Conservation (phyloP, 2,888 invertebrate genomes). For the Polymixis flavicincta region DNA sequence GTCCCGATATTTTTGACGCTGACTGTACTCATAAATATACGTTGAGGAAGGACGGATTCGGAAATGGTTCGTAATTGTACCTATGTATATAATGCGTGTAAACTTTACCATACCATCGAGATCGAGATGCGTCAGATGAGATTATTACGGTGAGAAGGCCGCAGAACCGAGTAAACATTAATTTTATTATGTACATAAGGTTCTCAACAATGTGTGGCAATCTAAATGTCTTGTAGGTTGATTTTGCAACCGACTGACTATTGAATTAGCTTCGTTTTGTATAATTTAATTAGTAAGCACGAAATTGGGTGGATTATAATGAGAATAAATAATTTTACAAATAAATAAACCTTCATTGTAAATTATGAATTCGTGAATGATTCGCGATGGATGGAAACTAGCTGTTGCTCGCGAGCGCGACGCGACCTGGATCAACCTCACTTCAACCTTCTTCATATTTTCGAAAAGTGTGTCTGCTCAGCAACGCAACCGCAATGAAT, state of each 20-base stretch:
- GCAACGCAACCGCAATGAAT: no score
- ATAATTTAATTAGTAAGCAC: slow-evolving; percentile 33
- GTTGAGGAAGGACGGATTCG: slow-evolving; percentile 55
- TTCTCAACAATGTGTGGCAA: slow-evolving; percentile 66
- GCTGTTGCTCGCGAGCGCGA: background rate
- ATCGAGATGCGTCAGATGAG: slow-evolving; percentile 65
- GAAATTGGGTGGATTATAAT: slow-evolving; percentile 5
- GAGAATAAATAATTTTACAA: slow-evolving; percentile 11
- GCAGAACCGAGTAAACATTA: slow-evolving; percentile 74
- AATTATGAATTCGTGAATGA: slow-evolving; percentile 12
- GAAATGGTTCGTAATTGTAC: slow-evolving; percentile 58
- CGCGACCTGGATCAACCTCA: background rate
- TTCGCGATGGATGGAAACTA: slow-evolving; percentile 10
- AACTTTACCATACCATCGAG: slow-evolving; percentile 47
- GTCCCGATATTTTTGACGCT: no score
- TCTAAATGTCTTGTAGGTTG: slow-evolving; percentile 48
- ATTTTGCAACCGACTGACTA: slow-evolving; percentile 52
- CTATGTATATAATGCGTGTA: slow-evolving; percentile 31
- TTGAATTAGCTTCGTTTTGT: slow-evolving; percentile 54
- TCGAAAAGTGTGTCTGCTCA: no score
- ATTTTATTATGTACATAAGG: slow-evolving; percentile 68
- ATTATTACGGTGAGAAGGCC: slow-evolving; percentile 74
- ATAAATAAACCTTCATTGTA: background rate
- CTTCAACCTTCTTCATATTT: background rate
- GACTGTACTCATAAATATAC: slow-evolving; percentile 48